Base-by-base conservation (phyloP, 2,113 vertebrate species). In the Sturnus vulgaris region DNA sequence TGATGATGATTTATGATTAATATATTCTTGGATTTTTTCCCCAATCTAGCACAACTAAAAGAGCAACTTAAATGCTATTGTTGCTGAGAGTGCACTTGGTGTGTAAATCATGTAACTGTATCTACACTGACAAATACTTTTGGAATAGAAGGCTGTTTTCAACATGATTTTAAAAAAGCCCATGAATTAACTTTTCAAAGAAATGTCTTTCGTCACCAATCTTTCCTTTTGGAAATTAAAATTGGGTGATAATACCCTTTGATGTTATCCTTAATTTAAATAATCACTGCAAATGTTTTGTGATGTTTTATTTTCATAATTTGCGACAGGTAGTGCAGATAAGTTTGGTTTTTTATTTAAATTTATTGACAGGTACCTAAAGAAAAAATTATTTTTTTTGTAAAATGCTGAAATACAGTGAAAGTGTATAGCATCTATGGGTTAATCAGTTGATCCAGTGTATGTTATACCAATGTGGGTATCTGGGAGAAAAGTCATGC, bases 161-260 rank as follows among this genome's bases (percentile, higher is more conserved):
- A 80, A 30, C 15, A 18, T 42, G 77, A 31, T 37, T 90, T 42
- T 0, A 53, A 50, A 61, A 66, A 46, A 4, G 0, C 0, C 3
- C 25, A 9, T 33, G 19, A 70, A 75, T 84, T 75, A 63, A 49
- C n/a, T 90, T 31, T 55, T 55, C 37, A 92, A 88, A 61, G 20
- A 81, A 64, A 42, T 23, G 12, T 30, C 25, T 56, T 89, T 86
- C 59, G 12, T 71, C 52, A 55, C n/a, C n/a, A 60, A 0, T 59
- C n/a, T 66, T 72, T 81, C 22, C n/a, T 86, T 73, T 75, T 31
- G 55, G 35, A 44, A 91, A 47, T 8, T 82, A 37, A 78, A 87
- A 56, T 14, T 33, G 40, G 70, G 25, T 46, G 18, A 39, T 86
- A 64, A 44, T 28, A 70, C n/a, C 37, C 22, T 59, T 88, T 37